Percentiles rank a stretch among this genome's conserved stretches.
These are phyloP conservation scores for Melitaea cinxia DNA, from an alignment of 1,140 invertebrate genomes.

Conservation along the genomic window DNA sequence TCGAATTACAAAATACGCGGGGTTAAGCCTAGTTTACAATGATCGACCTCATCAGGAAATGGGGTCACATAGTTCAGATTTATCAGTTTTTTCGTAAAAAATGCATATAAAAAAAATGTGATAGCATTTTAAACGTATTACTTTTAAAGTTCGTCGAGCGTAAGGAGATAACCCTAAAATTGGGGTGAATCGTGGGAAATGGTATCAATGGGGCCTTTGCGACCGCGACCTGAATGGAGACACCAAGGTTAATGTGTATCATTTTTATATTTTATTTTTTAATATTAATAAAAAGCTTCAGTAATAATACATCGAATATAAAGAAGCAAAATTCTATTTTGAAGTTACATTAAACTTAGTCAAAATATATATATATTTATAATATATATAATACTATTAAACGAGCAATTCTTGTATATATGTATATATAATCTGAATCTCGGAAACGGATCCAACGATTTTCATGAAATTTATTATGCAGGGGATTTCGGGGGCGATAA, in stretches of 20 bases:
- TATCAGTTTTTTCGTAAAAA: constrained; percentile 55
- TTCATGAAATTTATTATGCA: too few species aligned
- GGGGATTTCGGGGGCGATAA: too few species aligned
- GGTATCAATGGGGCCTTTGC: constrained; percentile 47
- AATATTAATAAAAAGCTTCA: neutral
- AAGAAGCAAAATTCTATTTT: too few species aligned
- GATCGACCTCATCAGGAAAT: constrained; percentile 73
- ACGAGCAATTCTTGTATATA: too few species aligned
- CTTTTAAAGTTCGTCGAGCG: constrained; percentile 53
- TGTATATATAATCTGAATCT: too few species aligned
- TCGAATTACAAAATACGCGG: constrained; percentile 73
- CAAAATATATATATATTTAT: too few species aligned
- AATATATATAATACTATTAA: too few species aligned
- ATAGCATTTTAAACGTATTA: constrained; percentile 70
- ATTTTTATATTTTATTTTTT: neutral
- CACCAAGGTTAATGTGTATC: constrained; percentile 55
- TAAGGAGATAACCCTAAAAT: constrained; percentile 70
- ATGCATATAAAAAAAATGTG: constrained; percentile 56
- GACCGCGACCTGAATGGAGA: constrained; percentile 48
- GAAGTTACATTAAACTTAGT: too few species aligned
- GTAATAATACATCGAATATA: neutral
- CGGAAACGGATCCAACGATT: too few species aligned
- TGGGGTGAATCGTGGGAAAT: constrained; percentile 75
- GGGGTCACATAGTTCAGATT: constrained; percentile 61
- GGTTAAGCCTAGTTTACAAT: constrained; percentile 69